Conservation (phyloP, 2,113 vertebrate genomes). For the Malaclemys terrapin region DNA sequence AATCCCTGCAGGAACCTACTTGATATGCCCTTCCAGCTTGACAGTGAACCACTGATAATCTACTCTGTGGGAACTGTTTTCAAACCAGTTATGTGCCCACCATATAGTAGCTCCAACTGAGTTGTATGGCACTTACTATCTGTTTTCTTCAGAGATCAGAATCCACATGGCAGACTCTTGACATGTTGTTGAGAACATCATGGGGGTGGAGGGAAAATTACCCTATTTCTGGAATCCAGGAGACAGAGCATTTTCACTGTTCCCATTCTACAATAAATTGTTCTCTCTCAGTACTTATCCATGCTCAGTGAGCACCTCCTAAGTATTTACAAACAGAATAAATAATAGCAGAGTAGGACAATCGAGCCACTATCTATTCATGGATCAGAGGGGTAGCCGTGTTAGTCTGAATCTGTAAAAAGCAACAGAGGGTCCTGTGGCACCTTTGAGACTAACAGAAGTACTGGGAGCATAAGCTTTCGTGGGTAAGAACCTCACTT, state of each 20-base stretch:
- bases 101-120: too few species aligned
- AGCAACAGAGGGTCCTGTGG: too few species aligned
- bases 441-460: too few species aligned
- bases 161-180: accelerated
- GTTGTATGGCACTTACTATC: not conserved
- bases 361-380: not conserved
- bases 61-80: too few species aligned
- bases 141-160: not conserved
- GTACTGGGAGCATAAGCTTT: too few species aligned
- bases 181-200: accelerated
- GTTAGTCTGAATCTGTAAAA: too few species aligned
- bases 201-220: not conserved
- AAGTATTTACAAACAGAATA: not conserved
- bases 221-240: not conserved
- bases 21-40: too few species aligned
- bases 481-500: too few species aligned
- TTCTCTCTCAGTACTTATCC: not conserved
- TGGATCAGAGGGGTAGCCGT: not conserved
- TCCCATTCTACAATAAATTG: not conserved
- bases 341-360: not conserved
- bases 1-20: too few species aligned
- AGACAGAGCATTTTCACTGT: not conserved
- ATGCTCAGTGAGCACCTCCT: not conserved
- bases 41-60: too few species aligned
- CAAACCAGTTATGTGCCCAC: too few species aligned